Conservation (phyloP, 2,888 invertebrate species). For the Labia minor region DNA sequence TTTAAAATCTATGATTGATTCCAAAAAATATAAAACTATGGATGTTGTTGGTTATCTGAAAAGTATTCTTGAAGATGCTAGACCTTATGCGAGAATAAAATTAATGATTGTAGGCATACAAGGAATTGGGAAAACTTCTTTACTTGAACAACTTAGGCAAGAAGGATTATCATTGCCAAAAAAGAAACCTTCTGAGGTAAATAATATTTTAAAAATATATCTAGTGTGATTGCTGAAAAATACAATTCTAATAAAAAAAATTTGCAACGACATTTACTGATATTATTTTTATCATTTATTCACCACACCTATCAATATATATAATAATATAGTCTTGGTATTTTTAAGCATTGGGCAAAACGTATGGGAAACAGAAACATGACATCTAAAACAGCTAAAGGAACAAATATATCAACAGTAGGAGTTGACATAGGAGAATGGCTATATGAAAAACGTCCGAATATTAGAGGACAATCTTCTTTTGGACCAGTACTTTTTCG, state of each 20-base stretch:
- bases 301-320: no score
- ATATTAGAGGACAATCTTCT: conserved; percentile 58
- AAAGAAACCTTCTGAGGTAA: conserved; percentile 56
- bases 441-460: conserved; percentile 65
- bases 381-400: conserved; percentile 60
- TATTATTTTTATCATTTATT: no score
- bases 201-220: conserved; percentile 17
- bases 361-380: conserved; percentile 86
- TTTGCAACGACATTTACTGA: no score
- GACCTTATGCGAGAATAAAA: conserved; percentile 89
- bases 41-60: conserved; percentile 86
- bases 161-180: conserved; percentile 67
- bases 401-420: conserved; percentile 84
- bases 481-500: conserved; percentile 74
- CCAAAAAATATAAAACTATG: conserved; percentile 89
- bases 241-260: no score
- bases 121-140: conserved; percentile 75
- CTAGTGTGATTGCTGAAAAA: no score
- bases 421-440: conserved; percentile 96
- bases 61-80: conserved; percentile 77
- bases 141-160: conserved; percentile 75
- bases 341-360: conserved; percentile 81
- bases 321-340: no score
- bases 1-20: conserved; percentile 77
- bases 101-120: conserved; percentile 92